Evolutionary conservation across 2,888 invertebrate species (phyloP).

Genomic region (Thecocarcelia acutangulata): DNA sequence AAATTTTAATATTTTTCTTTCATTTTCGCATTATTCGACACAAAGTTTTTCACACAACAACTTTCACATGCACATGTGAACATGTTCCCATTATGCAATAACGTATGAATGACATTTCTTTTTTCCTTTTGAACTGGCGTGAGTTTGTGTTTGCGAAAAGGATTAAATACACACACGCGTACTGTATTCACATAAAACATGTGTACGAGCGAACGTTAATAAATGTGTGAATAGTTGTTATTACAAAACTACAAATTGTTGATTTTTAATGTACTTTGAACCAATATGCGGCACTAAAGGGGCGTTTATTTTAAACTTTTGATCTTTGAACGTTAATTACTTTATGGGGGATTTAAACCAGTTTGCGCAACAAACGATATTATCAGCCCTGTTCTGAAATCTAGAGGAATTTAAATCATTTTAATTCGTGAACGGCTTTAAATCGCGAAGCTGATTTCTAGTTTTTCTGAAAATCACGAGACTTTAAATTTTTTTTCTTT

Average conservation of each 20-base stretch:
- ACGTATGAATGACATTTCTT: conserved; percentile 35
- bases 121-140: not conserved
- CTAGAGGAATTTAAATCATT: too few species aligned
- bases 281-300: conserved; percentile 32
- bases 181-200: conserved; percentile 12
- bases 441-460: too few species aligned
- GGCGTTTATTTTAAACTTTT: too few species aligned
- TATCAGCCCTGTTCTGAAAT: too few species aligned
- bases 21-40: conserved; percentile 57
- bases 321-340: too few species aligned
- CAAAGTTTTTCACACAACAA: conserved; percentile 28
- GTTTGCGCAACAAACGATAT: too few species aligned
- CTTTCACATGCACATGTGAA: not conserved
- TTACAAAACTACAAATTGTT: conserved; percentile 34
- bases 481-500: too few species aligned
- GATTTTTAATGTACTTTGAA: conserved; percentile 28
- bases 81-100: conserved; percentile 39
- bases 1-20: conserved; percentile 47
- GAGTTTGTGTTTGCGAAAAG: not conserved
- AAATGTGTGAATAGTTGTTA: conserved; percentile 16
- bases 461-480: too few species aligned
- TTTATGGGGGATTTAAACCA: too few species aligned
- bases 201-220: conserved; percentile 1
- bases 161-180: conserved; percentile 21
- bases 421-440: too few species aligned